phyloP scores from a whole-genome alignment of 2,797 vertebrate genomes.

The Hypotaenidia okinawae region DNA sequence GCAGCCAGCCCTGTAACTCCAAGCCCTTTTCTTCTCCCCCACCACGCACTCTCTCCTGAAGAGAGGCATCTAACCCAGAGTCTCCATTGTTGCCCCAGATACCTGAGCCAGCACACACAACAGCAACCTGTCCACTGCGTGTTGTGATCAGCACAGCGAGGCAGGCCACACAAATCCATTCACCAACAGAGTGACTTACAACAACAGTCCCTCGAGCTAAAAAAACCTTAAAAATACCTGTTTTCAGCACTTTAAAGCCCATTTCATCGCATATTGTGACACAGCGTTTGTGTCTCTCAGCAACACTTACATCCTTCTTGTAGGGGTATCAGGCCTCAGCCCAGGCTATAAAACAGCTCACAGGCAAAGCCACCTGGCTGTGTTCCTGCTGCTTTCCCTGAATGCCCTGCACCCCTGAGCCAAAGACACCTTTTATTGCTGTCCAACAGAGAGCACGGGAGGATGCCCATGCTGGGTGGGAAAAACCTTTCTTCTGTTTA shows the following conservation, averaged over 20 bases:
- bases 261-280: neutral
- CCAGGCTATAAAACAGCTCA: neutral
- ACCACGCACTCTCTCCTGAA: neutral
- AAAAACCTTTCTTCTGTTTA: neutral
- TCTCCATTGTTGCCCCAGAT: rapidly evolving
- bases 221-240: neutral
- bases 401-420: neutral
- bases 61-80: neutral
- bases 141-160: rapidly evolving
- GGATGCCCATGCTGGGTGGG: neutral
- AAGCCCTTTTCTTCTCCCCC: neutral
- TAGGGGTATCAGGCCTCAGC: rapidly evolving
- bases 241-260: neutral
- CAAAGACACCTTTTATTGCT: neutral
- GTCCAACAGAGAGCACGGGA: neutral
- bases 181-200: neutral
- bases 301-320: neutral
- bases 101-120: neutral
- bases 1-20: neutral
- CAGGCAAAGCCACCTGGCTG: neutral
- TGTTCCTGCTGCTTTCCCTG: neutral
- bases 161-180: neutral
- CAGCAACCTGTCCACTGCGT: rapidly evolving
- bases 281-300: neutral
- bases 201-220: neutral